These are phyloP conservation scores for Gnatocerus cornutus DNA, from an alignment of 2,888 invertebrate species.

Conservation along the genomic window DNA sequence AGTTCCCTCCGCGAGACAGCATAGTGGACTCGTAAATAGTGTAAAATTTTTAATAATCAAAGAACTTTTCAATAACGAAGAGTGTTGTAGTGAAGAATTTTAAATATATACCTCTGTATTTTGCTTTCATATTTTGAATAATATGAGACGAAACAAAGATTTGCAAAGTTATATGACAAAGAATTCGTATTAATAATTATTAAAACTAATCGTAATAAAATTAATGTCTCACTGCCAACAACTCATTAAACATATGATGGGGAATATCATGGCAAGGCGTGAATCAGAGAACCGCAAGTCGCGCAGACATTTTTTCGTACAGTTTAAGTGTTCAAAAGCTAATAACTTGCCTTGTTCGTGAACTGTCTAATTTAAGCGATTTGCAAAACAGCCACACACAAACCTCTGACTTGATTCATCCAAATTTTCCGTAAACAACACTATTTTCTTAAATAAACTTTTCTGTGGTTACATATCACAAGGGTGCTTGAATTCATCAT, in stretches of 20 bases:
- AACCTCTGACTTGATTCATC: conserved; percentile 16
- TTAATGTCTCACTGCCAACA: conserved; percentile 48
- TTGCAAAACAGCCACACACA: conserved; percentile 31
- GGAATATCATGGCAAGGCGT: conserved; percentile 45
- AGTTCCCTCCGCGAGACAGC: conserved; percentile 68
- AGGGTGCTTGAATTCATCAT: conserved; percentile 37
- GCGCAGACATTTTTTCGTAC: conserved; percentile 28
- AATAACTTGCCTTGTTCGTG: conserved; percentile 37
- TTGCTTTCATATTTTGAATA: conserved; percentile 54
- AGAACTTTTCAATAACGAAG: conserved; percentile 54
- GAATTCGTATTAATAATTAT: conserved; percentile 38
- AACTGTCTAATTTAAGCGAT: conserved; percentile 34
- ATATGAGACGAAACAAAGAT: conserved; percentile 55
- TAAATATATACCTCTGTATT: conserved; percentile 57
- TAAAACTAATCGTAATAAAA: conserved; percentile 41
- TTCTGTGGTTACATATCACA: conserved; percentile 46
- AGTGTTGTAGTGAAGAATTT: conserved; percentile 58
- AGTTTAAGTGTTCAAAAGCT: conserved; percentile 40
- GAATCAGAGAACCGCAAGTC: conserved; percentile 7
- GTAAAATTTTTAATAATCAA: conserved; percentile 59
- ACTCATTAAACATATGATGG: conserved; percentile 42
- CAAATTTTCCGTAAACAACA: conserved; percentile 15
- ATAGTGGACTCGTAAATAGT: conserved; percentile 63
- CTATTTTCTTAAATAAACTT: conserved; percentile 26
- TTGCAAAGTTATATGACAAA: conserved; percentile 58